Base-by-base conservation (phyloP, 1,140 invertebrate species). In the Drosophila pectinifera region DNA sequence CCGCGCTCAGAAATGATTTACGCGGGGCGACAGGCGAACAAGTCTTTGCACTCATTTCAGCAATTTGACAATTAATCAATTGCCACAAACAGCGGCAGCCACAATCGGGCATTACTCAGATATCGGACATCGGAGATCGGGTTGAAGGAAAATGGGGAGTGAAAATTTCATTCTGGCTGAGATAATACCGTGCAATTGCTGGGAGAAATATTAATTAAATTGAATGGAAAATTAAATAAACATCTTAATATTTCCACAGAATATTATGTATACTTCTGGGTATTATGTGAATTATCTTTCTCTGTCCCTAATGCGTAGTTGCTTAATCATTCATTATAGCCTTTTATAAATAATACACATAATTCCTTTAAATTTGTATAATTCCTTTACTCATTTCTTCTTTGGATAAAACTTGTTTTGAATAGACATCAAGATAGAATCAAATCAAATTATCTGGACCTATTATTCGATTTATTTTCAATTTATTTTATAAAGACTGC, bases 21-120 rank as follows among this genome's bases (percentile, higher is more conserved):
- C 84, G 85, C 77, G 36, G 46, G 36, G 77, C 80, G 76, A 77
- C 80, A 83, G 74, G 53, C 80, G 64, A 84, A 89, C 84, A 89
- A 85, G 84, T 89, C 81, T 89, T 89, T 89, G 84, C 85, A 89
- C 84, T 89, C 84, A 90, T 89, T 89, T 89, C 77, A 89, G 73
- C 84, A 89, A 89, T 89, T 89, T 89, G 84, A 89, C 84, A 89
- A 89, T 89, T 88, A 89, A 88, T 88, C 84, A 88, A 88, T 63
- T 74, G 80, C 83, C 79, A 67, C 68, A 88, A 72, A 49, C 18
- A 69, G 28, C 64, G 69, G 73, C 73, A 88, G 48, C 62, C 57
- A 53, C 62, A 73, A 64, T 79, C 67, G 73, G 43, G 67, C 79
- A 86, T 86, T 86, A 86, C 79, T 86, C 79, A 86, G 28, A 49